phyloP scores from a whole-genome alignment of 2,797 vertebrate genomes.

The Coluber constrictor region DNA sequence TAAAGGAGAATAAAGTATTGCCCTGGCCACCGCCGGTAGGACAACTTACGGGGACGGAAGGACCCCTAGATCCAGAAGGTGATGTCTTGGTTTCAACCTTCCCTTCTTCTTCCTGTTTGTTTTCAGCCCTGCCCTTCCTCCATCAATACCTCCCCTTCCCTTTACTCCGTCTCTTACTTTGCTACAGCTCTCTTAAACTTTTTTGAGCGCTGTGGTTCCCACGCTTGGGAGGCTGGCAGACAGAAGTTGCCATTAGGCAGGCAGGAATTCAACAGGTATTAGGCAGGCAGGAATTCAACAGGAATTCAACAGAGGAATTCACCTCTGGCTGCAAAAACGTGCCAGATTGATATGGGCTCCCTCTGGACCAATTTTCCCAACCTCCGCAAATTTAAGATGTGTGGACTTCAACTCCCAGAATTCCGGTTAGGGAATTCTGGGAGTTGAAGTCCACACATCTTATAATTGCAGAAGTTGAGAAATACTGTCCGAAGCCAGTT shows the following conservation, averaged over 20 bases:
- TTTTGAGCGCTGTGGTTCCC: neutral
- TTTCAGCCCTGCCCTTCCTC: neutral
- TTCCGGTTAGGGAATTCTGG: neutral
- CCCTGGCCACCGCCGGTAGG: slow-evolving; percentile 77
- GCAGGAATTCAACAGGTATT: neutral
- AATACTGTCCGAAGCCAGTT: neutral
- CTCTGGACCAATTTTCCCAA: too few species aligned
- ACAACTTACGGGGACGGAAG: slow-evolving; percentile 70
- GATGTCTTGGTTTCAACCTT: slow-evolving; percentile 59
- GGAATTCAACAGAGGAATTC: too few species aligned
- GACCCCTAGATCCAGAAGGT: slow-evolving; percentile 74
- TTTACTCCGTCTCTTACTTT: neutral
- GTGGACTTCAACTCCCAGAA: neutral
- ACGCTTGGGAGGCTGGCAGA: neutral
- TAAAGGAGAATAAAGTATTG: slow-evolving; percentile 73
- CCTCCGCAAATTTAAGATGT: too few species aligned
- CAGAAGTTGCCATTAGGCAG: neutral
- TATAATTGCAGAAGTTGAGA: too few species aligned
- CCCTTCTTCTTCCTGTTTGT: neutral
- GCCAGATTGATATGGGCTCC: too few species aligned
- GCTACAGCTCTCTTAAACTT: too few species aligned
- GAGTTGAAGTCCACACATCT: neutral
- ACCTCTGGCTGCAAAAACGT: neutral
- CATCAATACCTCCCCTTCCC: too few species aligned
- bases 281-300: neutral